Conservation (phyloP, 2,888 invertebrate species). For the Autographa gamma region DNA sequence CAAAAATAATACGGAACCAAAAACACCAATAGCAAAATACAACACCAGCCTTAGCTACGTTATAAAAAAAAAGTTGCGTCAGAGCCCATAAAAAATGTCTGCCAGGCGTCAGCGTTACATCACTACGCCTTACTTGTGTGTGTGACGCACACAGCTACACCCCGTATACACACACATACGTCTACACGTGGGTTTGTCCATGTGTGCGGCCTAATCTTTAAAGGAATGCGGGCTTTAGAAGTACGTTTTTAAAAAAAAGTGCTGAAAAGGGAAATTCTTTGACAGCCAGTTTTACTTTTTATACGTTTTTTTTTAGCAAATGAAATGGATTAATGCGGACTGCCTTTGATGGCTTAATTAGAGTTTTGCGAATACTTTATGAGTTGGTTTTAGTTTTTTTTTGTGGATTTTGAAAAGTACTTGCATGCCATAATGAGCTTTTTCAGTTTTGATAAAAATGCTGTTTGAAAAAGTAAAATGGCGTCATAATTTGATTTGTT, state of each 20-base stretch:
- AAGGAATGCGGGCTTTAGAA: conserved; percentile 87
- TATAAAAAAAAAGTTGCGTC: conserved; percentile 87
- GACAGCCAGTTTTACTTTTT: conserved; percentile 63
- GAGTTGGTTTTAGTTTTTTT: conserved; percentile 3
- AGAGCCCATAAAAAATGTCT: conserved; percentile 88
- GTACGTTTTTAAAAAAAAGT: conserved; percentile 76
- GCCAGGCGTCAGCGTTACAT: conserved; percentile 87
- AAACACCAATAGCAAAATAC: conserved; percentile 48
- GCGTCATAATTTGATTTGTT: neutral
- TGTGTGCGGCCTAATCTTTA: conserved; percentile 84
- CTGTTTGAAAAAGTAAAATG: neutral
- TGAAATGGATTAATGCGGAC: conserved; percentile 55
- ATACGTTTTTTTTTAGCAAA: conserved; percentile 52
- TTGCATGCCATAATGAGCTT: neutral
- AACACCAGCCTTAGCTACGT: conserved; percentile 73
- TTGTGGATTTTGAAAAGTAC: neutral
- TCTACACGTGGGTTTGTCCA: conserved; percentile 38
- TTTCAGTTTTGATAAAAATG: neutral
- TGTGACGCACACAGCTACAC: conserved; percentile 57
- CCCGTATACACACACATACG: conserved; percentile 52
- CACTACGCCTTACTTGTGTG: conserved; percentile 71
- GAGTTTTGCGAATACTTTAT: conserved; percentile 29
- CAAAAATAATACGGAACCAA: conserved; percentile 49
- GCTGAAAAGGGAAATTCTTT: conserved; percentile 84
- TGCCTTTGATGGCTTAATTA: conserved; percentile 47